Conservation (phyloP, 2,888 invertebrate genomes). For the Monopis laevigella region DNA sequence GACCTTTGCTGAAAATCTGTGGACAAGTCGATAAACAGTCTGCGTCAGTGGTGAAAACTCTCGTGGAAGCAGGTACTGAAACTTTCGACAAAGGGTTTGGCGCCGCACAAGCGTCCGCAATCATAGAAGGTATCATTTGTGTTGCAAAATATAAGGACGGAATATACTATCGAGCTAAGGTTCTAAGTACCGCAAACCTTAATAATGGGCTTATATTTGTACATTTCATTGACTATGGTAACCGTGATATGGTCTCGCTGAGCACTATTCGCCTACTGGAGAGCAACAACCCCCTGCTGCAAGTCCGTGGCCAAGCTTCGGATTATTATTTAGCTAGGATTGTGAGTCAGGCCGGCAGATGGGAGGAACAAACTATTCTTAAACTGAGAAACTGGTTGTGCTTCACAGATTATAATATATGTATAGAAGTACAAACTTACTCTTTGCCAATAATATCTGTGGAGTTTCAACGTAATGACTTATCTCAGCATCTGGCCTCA, state of each 20-base stretch:
- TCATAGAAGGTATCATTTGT: slow-evolving; percentile 66
- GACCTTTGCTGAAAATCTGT: slow-evolving; percentile 75
- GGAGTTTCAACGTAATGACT: slow-evolving; percentile 54
- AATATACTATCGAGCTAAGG: slow-evolving; percentile 71
- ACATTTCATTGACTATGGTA: slow-evolving; percentile 76
- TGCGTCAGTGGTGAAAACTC: slow-evolving; percentile 64
- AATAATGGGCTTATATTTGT: slow-evolving; percentile 68
- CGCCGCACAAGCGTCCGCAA: slow-evolving; percentile 52
- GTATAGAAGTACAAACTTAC: slow-evolving; percentile 43
- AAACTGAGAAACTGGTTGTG: slow-evolving; percentile 50
- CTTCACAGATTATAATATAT: slow-evolving; percentile 45
- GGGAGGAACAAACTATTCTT: slow-evolving; percentile 56
- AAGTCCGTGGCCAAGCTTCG: slow-evolving; percentile 66
- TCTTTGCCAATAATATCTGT: slow-evolving; percentile 49
- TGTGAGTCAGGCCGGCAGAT: slow-evolving; percentile 55
- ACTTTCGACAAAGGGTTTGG: slow-evolving; percentile 48
- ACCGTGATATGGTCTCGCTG: slow-evolving; percentile 67
- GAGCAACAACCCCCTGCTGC: slow-evolving; percentile 52
- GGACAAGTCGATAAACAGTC: slow-evolving; percentile 73
- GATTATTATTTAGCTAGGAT: slow-evolving; percentile 70
- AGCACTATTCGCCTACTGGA: slow-evolving; percentile 68
- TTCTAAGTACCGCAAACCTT: slow-evolving; percentile 54
- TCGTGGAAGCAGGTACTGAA: slow-evolving; percentile 29
- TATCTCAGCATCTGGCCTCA: slow-evolving; percentile 50
- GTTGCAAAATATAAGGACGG: slow-evolving; percentile 75